Evolutionary conservation across 2,113 vertebrate species (phyloP), one percentile per base, ranked within the genome.

Genomic region (Pterophyllum scalare): DNA sequence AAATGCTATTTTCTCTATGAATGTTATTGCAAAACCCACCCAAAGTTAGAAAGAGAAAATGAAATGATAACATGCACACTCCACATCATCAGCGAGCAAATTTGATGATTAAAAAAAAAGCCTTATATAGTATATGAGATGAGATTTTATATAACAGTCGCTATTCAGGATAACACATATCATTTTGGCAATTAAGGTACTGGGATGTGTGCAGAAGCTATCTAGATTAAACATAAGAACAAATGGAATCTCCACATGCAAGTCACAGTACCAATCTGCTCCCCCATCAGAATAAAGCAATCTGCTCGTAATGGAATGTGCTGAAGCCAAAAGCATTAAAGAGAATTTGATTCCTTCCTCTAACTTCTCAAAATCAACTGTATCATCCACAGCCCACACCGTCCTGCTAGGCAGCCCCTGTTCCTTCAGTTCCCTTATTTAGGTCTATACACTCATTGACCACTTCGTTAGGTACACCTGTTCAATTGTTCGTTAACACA

Each of bases 231-330:
- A 88, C 81, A 79, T 46, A 2, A 49, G 46, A 77, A 74, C 79
- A 87, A 88, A 91, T 90, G 70, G 75, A 81, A 85, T 54, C 59
- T 84, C 38, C 38, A 65, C 35, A 20, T 82, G 56, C 72, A 57
- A 81, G 59, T 26, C 19, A 31, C 46, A 58, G 28, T 17, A 28
- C 13, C 14, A 52, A 35, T 79, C 12, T 5, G n/a, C 46, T 22
- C 2, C 5, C 20, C 60, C 61, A 86, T 88, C 62, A 88, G 17
- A 81, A 87, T 79, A 65, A 81, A 79, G 78, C 85, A 79, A 64
- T 82, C 24, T 6, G 33, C 31, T 15, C 46, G 84, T 86, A 89
- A 90, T 86, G 70, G 62, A 56, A 62, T 79, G n/a, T 70, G 46
- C 54, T 59, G 77, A 49, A 72, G 77, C 40, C 40, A 43, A 43